Evolutionary conservation across 30 jellyfish, hydroid and myxozoan species (phyloP), one percentile per base, ranked within the genome.

Genomic region (Morbakka virulenta): DNA sequence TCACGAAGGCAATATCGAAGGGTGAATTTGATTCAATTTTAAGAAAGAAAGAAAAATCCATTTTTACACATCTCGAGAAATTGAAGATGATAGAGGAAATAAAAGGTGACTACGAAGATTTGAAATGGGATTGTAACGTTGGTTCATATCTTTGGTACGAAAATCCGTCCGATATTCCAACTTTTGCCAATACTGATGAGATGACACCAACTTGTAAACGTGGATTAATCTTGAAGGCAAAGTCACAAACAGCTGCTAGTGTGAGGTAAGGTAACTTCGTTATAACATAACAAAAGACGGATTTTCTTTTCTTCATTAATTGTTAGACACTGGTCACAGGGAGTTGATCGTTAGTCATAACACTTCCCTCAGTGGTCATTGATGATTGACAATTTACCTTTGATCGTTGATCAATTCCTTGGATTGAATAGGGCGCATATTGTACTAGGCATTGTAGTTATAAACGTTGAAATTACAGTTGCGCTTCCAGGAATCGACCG

Each of bases 101-200:
- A 23, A 67, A 32, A 64, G 14, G 11, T 29, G 57, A 61, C 0
- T 82, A 71, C 24, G 79, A 84, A 2, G 89, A 78, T 25, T 13
- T 33, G 50, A 23, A 13, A 13, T 91, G 98, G 96, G 96, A 91
- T 74, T 74, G 94, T 27, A 83, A 91, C 73, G 73, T 85, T 68
- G 66, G 89, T 14, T 64, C 90, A 9, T 91, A 68, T 75, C 74
- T 85, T 6, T 91, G 98, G 98, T 77, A 84, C 0, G 96, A 91
- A 33, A 21, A 79, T 49, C 95, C 95, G 28, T 87, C 80, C 23
- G 96, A 84, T 68, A 61, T 78, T 24, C 89, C 95, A 2, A 50
- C 86, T 20, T 62, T 87, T 32, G 81, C 76, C 6, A 72, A 50
- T 41, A 73, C 41, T 21, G 82, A 72, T 47, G 71, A 35, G 31